phyloP scores from a whole-genome alignment of 2,888 invertebrate genomes.

The Dione vanillae region DNA sequence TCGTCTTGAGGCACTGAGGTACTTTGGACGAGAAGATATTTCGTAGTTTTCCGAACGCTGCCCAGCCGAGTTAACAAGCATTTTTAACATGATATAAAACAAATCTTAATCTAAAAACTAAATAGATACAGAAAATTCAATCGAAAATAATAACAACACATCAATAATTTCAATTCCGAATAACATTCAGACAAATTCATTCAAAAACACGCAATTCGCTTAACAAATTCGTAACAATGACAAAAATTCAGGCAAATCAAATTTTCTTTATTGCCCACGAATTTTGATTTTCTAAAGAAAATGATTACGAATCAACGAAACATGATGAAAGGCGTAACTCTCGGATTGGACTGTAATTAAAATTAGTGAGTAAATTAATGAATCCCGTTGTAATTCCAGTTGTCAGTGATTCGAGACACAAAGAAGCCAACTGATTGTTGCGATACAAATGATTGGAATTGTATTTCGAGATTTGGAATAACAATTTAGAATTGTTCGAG shows the following conservation, averaged over 20 bases:
- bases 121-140: too few species aligned
- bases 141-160: too few species aligned
- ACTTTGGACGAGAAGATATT: too few species aligned
- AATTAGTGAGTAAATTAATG: constrained; percentile 8
- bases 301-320: constrained; percentile 6
- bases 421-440: constrained; percentile 4
- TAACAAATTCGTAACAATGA: not conserved
- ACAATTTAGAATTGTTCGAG: not conserved
- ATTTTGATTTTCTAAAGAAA: constrained; percentile 12
- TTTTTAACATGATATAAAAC: too few species aligned
- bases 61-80: too few species aligned
- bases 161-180: too few species aligned
- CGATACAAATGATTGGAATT: constrained; percentile 1
- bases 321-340: constrained; percentile 13
- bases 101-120: too few species aligned
- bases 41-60: too few species aligned
- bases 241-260: not conserved
- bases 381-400: not conserved
- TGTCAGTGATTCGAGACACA: constrained; percentile 10
- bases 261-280: constrained; percentile 1
- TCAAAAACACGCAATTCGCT: not conserved
- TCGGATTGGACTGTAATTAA: not conserved
- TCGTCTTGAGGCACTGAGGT: too few species aligned
- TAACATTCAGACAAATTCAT: not conserved
- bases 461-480: not conserved